Evolutionary conservation across 2,888 invertebrate genomes (phyloP), one percentile per base, ranked within the genome.

Genomic region (Cataglyphis albicans): DNA sequence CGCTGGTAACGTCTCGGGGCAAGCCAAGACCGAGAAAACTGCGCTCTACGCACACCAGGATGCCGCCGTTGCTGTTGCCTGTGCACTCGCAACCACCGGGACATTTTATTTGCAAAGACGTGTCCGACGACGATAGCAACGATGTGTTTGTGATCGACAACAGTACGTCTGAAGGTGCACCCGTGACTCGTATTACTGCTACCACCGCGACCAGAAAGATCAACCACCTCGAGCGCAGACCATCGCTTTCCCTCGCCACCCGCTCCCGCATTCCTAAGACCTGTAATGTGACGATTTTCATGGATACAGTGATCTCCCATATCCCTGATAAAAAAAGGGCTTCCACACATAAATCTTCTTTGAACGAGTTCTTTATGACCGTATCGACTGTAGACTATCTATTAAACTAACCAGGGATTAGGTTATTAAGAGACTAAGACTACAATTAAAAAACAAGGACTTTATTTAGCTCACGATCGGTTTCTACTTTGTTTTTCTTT

Each of bases 1-100:
- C 95, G 94, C 95, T 95, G 93, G 95, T 95, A 92, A 95, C 95
- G 64, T 91, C 89, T 18, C 83, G 74, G 41, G 94, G 91, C 68
- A 95, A 84, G 21, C 88, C 89, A 21, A 94, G 86, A 0, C 91
- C 91, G 55, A 89, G 85, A 25, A 87, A 90, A 57, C 84, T 90
- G 57, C 92, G 90, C 0, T 91, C 91, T 84, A 87, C 85, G 91
- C 95, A 94, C 21, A 86, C 76, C 90, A 94, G 85, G 35, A 94
- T 94, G 74, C 92, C 89, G 32, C 93, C 93, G 86, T 90, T 92
- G 82, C 91, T 96, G 91, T 89, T 92, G 89, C 82, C 91, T 89
- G 90, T 90, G 90, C 93, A 95, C 95, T 95, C 86, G 74, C 82
- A 38, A 0, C 48, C 35, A 59, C 35, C 32, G 25, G 78, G 78